These are phyloP conservation scores for Caenorhabditis becei DNA, from an alignment of 2,888 invertebrate species.

Conservation along the genomic window DNA sequence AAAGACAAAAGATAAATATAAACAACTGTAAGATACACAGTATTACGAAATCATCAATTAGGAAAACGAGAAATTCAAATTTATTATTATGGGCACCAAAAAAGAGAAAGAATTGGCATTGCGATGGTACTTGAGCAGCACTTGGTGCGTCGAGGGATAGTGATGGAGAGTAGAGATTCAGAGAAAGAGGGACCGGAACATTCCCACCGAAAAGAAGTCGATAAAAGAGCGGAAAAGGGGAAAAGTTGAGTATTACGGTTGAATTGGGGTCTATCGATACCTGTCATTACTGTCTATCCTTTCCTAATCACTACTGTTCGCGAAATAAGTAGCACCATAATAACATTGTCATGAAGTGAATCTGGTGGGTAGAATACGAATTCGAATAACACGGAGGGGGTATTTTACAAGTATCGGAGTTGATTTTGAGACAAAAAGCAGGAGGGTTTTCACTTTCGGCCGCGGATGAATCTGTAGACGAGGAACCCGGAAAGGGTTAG, in stretches of 20 bases:
- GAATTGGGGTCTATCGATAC: constrained; percentile 18
- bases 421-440: constrained; percentile 7
- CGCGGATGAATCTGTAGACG: constrained; percentile 66
- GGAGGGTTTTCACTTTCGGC: constrained; percentile 13
- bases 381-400: background rate
- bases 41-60: constrained; percentile 9
- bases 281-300: constrained; percentile 17
- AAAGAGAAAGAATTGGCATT: background rate
- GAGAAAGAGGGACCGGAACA: constrained; percentile 12
- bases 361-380: background rate
- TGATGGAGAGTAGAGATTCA: constrained; percentile 26
- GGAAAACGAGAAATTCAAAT: constrained; percentile 13
- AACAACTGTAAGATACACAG: constrained; percentile 27
- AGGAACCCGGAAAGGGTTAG: constrained; percentile 58
- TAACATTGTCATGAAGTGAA: constrained; percentile 39
- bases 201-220: constrained; percentile 28
- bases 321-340: constrained; percentile 33
- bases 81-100: constrained; percentile 46
- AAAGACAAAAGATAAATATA: constrained; percentile 1
- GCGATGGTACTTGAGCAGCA: constrained; percentile 48
- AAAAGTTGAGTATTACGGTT: constrained; percentile 8
- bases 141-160: constrained; percentile 34
- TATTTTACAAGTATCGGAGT: constrained; percentile 19
- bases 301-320: constrained; percentile 8
- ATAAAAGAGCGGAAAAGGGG: constrained; percentile 6